A percentile compares a stretch with the other conserved stretches of the same genome.
Evolutionary conservation across 2,888 invertebrate species (phyloP).

Genomic region (Lydus trimaculatus): DNA sequence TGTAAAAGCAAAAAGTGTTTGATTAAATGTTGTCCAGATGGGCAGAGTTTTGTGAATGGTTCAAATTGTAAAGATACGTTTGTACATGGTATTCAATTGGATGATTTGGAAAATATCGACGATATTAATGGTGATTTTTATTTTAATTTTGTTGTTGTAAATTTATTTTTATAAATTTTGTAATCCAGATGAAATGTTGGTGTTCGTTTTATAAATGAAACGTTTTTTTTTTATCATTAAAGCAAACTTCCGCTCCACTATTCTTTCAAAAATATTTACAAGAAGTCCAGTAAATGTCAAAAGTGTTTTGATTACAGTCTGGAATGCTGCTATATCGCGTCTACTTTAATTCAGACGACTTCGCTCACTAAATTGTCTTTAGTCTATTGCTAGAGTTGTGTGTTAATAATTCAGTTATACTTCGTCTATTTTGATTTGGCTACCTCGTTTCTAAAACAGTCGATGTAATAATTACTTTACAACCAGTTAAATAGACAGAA

Average conservation of each 20-base stretch:
- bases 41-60: slow-evolving; percentile 60
- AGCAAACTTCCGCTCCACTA: background rate
- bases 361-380: too few species aligned
- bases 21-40: slow-evolving; percentile 66
- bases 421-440: too few species aligned
- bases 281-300: background rate
- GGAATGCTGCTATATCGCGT: too few species aligned
- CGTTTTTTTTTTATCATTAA: background rate
- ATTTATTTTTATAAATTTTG: background rate
- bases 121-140: slow-evolving; percentile 40
- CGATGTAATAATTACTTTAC: too few species aligned
- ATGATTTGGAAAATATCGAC: slow-evolving; percentile 37
- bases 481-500: too few species aligned
- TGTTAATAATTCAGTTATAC: too few species aligned
- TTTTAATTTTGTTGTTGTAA: too few species aligned
- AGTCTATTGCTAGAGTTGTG: too few species aligned
- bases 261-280: background rate
- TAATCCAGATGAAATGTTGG: background rate
- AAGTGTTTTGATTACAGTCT: too few species aligned
- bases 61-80: slow-evolving; percentile 44
- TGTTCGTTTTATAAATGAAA: background rate
- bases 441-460: too few species aligned
- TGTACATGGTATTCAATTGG: slow-evolving; percentile 44
- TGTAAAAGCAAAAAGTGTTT: slow-evolving; percentile 54
- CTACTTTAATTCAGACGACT: too few species aligned